These are phyloP conservation scores for Grantiella picta DNA, from an alignment of 2,113 vertebrate genomes.

Conservation along the genomic window DNA sequence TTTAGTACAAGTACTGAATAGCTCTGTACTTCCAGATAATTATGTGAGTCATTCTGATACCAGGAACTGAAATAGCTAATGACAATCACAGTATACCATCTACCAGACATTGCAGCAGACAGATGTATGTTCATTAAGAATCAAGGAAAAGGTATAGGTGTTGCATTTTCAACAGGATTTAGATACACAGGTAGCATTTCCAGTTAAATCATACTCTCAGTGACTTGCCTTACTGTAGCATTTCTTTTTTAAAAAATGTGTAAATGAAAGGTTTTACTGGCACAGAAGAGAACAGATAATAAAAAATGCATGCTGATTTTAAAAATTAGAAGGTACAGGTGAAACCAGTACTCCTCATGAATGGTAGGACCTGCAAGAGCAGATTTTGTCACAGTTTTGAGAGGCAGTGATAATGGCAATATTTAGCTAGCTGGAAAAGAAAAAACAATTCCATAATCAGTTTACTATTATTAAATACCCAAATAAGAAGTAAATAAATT, in stretches of 20 bases:
- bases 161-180: neutral
- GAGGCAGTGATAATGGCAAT: neutral
- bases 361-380: neutral
- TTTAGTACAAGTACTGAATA: neutral
- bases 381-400: neutral
- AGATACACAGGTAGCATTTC: neutral
- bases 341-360: neutral
- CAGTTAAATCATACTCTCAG: neutral
- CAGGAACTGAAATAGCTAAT: neutral
- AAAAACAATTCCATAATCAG: neutral
- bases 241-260: neutral
- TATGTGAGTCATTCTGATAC: neutral
- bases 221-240: neutral
- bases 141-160: neutral
- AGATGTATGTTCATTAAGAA: neutral
- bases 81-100: neutral
- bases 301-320: neutral
- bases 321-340: neutral
- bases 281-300: neutral
- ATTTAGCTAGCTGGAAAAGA: neutral
- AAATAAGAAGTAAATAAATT: neutral
- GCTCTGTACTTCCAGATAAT: neutral
- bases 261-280: neutral
- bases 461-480: neutral
- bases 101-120: neutral